Percentiles rank a stretch among this genome's conserved stretches.
Conservation (phyloP, 2,113 vertebrate species). For the Nibea albiflora region DNA sequence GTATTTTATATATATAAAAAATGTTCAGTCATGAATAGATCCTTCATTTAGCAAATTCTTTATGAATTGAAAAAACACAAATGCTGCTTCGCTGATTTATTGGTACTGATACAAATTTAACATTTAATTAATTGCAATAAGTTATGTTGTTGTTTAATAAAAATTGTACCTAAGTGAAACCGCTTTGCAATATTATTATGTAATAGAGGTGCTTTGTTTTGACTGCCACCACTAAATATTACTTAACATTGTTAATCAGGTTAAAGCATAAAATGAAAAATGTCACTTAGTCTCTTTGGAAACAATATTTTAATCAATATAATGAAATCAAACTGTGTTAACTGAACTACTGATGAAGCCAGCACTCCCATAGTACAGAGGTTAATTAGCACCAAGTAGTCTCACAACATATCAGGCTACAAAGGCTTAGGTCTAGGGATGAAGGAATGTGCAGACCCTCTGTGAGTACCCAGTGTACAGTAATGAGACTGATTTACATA, state of each 20-base stretch:
- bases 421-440: conserved; percentile 26
- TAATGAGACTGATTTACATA: conserved; percentile 73
- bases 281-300: conserved; percentile 3
- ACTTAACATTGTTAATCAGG: conserved; percentile 25
- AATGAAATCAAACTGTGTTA: conserved; percentile 31
- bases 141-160: neutral
- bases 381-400: conserved; percentile 27
- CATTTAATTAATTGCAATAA: neutral
- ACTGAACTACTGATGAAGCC: conserved; percentile 15
- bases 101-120: neutral
- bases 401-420: conserved; percentile 25
- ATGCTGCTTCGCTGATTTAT: neutral
- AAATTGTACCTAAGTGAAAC: neutral
- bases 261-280: conserved; percentile 6
- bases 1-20: neutral
- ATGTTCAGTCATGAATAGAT: neutral
- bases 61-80: conserved; percentile 2
- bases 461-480: conserved; percentile 49
- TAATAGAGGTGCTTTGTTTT: conserved; percentile 4
- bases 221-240: conserved; percentile 5
- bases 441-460: conserved; percentile 41
- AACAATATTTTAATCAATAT: conserved; percentile 12
- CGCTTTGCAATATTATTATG: conserved; percentile 6
- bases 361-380: neutral
- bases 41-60: conserved; percentile 4